A percentile compares a stretch with the other conserved stretches of the same genome.
Evolutionary conservation across 2,797 vertebrate species (phyloP).

Genomic region (Gephyroberyx darwinii): DNA sequence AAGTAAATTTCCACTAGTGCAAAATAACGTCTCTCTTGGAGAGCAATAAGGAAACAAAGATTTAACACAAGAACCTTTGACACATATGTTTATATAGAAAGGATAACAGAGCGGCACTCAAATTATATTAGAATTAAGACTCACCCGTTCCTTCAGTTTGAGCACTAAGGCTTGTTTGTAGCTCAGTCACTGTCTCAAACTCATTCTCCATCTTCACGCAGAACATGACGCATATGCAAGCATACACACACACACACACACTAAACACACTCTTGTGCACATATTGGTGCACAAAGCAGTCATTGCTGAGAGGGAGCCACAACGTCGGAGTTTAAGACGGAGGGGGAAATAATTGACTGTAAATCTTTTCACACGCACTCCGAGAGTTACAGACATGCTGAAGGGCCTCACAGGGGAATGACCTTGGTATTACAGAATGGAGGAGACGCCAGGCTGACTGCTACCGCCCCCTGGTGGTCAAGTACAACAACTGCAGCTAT

Average conservation of each 20-base stretch:
- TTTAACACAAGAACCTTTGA: conserved; percentile 55
- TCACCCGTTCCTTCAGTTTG: conserved; percentile 26
- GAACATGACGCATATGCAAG: conserved; percentile 18
- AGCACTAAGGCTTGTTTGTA: conserved; percentile 62
- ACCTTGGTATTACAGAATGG: conserved; percentile 45
- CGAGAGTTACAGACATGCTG: neutral
- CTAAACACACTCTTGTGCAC: conserved; percentile 15
- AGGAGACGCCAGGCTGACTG: conserved; percentile 27
- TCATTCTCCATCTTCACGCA: neutral
- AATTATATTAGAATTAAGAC: neutral
- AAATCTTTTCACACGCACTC: conserved; percentile 1
- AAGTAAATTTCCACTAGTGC: conserved; percentile 74
- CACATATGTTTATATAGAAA: conserved; percentile 43
- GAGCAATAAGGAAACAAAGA: conserved; percentile 64
- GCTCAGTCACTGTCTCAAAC: conserved; percentile 1
- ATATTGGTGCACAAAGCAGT: conserved; percentile 20
- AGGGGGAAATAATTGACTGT: neutral
- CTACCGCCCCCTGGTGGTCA: conserved; percentile 73
- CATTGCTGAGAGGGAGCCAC: conserved; percentile 30
- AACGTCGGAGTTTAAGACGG: conserved; percentile 22
- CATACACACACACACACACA: conserved; percentile 31
- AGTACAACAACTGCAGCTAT: conserved; percentile 33
- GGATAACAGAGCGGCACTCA: conserved; percentile 31
- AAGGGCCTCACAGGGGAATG: conserved; percentile 25
- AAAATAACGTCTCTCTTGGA: conserved; percentile 73